phyloP scores from a whole-genome alignment of 2,113 vertebrate species.

The Collichthys lucidus region DNA sequence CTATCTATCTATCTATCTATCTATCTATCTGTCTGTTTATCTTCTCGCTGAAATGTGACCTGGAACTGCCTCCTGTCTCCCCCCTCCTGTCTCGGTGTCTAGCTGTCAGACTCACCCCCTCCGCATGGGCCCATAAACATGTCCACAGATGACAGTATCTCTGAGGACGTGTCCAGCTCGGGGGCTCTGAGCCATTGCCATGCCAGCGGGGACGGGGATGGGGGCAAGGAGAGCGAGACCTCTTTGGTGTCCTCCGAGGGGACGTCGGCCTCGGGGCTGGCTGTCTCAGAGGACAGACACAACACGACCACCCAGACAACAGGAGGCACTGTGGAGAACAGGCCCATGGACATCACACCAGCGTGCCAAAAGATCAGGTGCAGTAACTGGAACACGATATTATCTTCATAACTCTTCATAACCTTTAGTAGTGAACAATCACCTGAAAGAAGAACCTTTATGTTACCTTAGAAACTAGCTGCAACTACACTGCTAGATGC shows the following conservation, averaged over 20 bases:
- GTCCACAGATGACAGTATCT: conserved; percentile 86
- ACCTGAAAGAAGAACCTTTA: too few species aligned
- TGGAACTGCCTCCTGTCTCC: background rate
- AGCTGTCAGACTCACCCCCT: conserved; percentile 71
- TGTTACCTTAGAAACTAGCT: too few species aligned
- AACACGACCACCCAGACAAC: conserved; percentile 71
- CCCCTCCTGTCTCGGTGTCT: background rate
- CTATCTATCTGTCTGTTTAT: too few species aligned
- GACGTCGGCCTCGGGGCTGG: conserved; percentile 78
- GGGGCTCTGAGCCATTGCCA: conserved; percentile 79
- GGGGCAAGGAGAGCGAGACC: conserved; percentile 78
- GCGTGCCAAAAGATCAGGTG: conserved; percentile 84
- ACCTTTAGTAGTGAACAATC: too few species aligned
- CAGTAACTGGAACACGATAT: background rate
- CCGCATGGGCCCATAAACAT: conserved; percentile 83
- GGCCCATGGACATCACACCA: conserved; percentile 72
- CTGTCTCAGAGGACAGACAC: conserved; percentile 84
- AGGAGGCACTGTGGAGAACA: conserved; percentile 74
- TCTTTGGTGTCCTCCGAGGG: conserved; percentile 84
- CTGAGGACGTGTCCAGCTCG: conserved; percentile 86
- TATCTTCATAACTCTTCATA: too few species aligned
- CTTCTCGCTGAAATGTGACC: too few species aligned
- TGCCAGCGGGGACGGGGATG: conserved; percentile 74
- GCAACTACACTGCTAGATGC: too few species aligned
- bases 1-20: too few species aligned